Conservation (phyloP, 2,888 invertebrate species). For the Papilio elwesi region DNA sequence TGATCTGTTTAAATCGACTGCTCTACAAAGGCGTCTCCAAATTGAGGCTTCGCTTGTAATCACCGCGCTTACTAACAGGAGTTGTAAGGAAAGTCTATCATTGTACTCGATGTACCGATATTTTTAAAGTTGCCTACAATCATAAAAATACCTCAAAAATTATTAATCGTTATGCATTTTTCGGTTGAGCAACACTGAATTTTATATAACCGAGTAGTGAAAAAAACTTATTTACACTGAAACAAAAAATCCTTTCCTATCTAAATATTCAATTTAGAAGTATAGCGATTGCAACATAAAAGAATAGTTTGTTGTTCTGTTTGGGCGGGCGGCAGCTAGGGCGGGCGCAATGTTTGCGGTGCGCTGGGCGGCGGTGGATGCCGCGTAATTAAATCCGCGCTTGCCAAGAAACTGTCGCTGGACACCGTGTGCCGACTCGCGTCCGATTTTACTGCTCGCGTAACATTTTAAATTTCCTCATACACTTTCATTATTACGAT, state of each 20-base stretch:
- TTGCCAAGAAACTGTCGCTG: constrained; percentile 67
- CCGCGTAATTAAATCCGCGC: constrained; percentile 65
- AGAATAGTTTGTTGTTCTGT: constrained; percentile 8
- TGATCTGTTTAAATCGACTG: too few species aligned
- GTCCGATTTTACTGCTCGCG: constrained; percentile 6
- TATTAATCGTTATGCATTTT: too few species aligned
- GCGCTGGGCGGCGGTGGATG: constrained; percentile 43
- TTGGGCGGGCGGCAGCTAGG: background rate
- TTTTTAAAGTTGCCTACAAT: too few species aligned
- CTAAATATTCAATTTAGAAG: background rate
- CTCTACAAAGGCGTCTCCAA: too few species aligned
- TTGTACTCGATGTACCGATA: too few species aligned
- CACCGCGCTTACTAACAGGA: too few species aligned
- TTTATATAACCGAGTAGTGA: too few species aligned
- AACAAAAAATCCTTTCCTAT: background rate
- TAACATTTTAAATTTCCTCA: constrained; percentile 4
- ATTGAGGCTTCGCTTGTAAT: too few species aligned
- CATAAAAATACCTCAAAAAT: too few species aligned
- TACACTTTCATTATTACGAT: constrained; percentile 15
- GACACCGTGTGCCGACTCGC: constrained; percentile 16
- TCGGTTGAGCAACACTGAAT: too few species aligned
- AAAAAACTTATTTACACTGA: background rate
- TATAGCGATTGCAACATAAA: background rate
- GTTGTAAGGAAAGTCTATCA: too few species aligned
- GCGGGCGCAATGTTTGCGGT: constrained; percentile 3